Percentiles rank a stretch among this genome's conserved stretches.
Evolutionary conservation across 2,113 vertebrate species (phyloP).

Genomic region (Condylura cristata): DNA sequence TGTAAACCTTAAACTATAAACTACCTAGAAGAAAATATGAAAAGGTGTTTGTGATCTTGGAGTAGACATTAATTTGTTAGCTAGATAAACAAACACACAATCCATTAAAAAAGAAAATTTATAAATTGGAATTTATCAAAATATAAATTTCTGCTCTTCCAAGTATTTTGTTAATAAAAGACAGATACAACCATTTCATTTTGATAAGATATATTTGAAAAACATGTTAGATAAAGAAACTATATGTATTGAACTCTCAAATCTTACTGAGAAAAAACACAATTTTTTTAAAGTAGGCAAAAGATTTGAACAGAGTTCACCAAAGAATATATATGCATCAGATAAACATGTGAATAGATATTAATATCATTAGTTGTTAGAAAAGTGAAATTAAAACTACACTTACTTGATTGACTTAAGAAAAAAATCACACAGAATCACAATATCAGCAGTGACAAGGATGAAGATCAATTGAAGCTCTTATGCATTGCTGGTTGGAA

Average conservation of each 20-base stretch:
- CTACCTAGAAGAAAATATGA: not conserved
- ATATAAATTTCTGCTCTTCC: not conserved
- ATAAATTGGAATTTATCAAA: constrained; percentile 1
- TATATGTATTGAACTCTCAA: not conserved
- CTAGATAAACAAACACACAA: not conserved
- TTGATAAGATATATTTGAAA: not conserved
- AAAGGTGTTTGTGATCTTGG: not conserved
- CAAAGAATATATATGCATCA: not conserved
- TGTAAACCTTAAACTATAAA: not conserved
- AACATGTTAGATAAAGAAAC: not conserved
- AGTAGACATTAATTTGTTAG: not conserved
- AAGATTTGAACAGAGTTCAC: not conserved
- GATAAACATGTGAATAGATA: not conserved
- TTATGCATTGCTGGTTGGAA: not conserved
- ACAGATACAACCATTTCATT: not conserved
- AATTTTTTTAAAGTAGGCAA: not conserved
- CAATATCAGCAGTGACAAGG: not conserved
- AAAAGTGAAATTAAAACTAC: not conserved
- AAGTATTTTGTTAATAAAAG: not conserved
- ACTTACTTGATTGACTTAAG: not conserved
- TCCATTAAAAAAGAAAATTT: not conserved
- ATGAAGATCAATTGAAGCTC: not conserved
- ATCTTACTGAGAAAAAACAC: not conserved
- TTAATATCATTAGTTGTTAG: not conserved
- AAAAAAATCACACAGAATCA: not conserved